Evolutionary conservation across 2,888 invertebrate species (phyloP), one percentile per base, ranked within the genome.

Genomic region (Danaus chrysippus): DNA sequence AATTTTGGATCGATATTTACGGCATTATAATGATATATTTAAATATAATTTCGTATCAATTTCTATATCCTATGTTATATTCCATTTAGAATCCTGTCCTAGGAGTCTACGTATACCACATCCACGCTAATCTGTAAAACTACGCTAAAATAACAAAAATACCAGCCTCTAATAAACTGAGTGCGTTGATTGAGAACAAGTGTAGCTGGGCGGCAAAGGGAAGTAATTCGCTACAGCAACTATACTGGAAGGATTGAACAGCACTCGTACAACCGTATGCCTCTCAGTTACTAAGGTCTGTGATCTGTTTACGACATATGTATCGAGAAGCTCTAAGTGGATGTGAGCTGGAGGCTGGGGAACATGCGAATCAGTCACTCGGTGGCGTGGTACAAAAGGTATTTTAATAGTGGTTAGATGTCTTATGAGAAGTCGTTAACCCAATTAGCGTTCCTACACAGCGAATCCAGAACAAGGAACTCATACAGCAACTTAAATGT

Each of bases 311-410:
- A 84, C 79, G 78, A 82, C 81, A 79, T 82, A 87, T 87, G 87
- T 88, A 83, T 86, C 84, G 87, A 88, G 85, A 90, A 91, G 90
- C 90, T 90, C 88, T 86, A 79, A 82, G 89, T 90, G 89, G 85
- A 87, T 91, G 89, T 89, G 88, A 87, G 87, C 88, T 87, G 85
- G 88, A 88, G 88, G 87, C 87, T 87, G 84, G 84, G 87, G 85
- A 84, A 84, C 90, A 90, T 90, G 89, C 90, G 89, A 80, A 84
- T 89, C 88, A 82, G 87, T 91, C 90, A 91, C 91, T 90, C 91
- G 91, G 91, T 91, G 91, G 91, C 91, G 90, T 91, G 91, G 90
- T 88, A 84, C 83, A 81, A 83, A 84, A 84, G 74, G 81, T 44
- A 85, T 82, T 82, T 78, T 86, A 88, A 86, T 86, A 84, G 88